phyloP scores from a whole-genome alignment of 1,140 invertebrate genomes.

The Papilio glaucus region DNA sequence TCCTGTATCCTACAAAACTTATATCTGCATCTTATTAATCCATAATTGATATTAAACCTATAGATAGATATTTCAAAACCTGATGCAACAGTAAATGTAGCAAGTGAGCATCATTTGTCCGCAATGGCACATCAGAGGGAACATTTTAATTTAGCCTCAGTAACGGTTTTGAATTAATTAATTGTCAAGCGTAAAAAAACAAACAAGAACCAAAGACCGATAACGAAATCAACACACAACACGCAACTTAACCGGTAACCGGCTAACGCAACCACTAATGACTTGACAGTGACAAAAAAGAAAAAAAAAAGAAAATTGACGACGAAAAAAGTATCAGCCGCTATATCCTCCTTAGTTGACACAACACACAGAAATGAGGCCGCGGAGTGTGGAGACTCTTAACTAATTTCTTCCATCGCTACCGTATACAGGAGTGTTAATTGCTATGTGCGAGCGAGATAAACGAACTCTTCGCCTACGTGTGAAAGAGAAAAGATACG shows the following conservation, averaged over 20 bases:
- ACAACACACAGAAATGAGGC: constrained; percentile 57
- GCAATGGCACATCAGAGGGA: neutral
- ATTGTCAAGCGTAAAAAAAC: constrained; percentile 22
- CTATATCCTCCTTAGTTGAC: constrained; percentile 54
- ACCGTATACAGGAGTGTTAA: constrained; percentile 75
- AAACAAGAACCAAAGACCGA: constrained; percentile 27
- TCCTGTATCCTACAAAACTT: too few species aligned
- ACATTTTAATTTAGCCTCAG: neutral
- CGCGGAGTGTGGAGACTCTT: constrained; percentile 49
- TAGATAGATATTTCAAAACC: too few species aligned
- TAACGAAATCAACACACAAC: constrained; percentile 34
- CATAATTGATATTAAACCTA: too few species aligned
- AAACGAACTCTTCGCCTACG: constrained; percentile 36
- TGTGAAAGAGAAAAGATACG: constrained; percentile 46
- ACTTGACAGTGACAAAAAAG: constrained; percentile 33
- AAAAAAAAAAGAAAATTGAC: constrained; percentile 48
- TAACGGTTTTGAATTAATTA: constrained; percentile 33
- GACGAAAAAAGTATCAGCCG: constrained; percentile 53
- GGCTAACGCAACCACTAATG: constrained; percentile 37
- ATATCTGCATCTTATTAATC: too few species aligned
- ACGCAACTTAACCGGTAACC: constrained; percentile 35
- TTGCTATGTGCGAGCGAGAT: constrained; percentile 61
- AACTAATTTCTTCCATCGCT: constrained; percentile 78
- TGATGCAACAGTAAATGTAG: neutral
- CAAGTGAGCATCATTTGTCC: neutral